A percentile compares a stretch with the other conserved stretches of the same genome.
Conservation (phyloP, 2,797 vertebrate species). For the Melanotaenia pygmaea region DNA sequence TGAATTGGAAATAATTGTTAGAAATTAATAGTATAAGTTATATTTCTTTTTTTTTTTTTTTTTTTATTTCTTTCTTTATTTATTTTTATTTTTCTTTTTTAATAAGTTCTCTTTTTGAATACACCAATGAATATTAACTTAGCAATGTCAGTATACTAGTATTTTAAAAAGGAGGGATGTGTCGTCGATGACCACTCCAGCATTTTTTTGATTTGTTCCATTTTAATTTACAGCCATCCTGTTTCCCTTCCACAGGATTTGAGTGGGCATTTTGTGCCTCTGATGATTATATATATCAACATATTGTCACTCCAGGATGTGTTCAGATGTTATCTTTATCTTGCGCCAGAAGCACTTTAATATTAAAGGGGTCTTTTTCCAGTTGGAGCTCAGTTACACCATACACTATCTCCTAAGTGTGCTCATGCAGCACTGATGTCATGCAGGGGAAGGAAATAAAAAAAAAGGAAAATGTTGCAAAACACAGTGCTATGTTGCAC, state of each 20-base stretch:
- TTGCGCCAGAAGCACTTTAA: constrained; percentile 33
- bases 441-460: constrained; percentile 13
- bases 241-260: constrained; percentile 5
- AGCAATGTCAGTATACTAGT: not conserved
- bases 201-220: constrained; percentile 15
- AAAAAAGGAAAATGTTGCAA: not conserved
- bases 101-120: too few relatives aligned
- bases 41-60: too few relatives aligned
- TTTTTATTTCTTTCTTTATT: too few relatives aligned
- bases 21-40: not conserved
- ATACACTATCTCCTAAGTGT: constrained; percentile 27
- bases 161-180: constrained; percentile 25
- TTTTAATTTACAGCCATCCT: constrained; percentile 6
- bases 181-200: constrained; percentile 24
- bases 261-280: not conserved
- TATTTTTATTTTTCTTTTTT: too few relatives aligned
- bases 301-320: constrained; percentile 29
- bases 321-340: constrained; percentile 37
- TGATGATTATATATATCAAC: constrained; percentile 4
- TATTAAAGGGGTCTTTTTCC: constrained; percentile 41
- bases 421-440: constrained; percentile 48
- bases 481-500: constrained; percentile 27
- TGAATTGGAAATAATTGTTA: not conserved
- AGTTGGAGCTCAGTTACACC: constrained; percentile 35
- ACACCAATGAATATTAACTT: not conserved